Percentiles rank a stretch among this genome's conserved stretches.
Evolutionary conservation across 2,797 vertebrate genomes (phyloP).

Genomic region (Protonibea diacanthus): DNA sequence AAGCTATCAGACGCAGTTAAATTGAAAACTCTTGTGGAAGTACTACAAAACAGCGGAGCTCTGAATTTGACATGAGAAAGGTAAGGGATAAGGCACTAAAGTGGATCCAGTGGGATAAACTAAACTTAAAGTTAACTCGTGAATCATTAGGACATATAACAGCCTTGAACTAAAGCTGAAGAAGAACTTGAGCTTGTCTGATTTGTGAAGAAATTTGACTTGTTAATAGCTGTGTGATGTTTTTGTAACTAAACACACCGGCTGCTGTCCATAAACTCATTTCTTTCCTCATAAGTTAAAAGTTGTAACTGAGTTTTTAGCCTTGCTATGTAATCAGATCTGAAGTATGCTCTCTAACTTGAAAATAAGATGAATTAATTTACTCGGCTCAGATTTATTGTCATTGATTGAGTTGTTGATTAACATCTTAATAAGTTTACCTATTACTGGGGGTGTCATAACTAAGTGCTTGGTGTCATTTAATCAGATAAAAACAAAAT

Average conservation of each 20-base stretch:
- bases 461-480: background rate
- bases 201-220: constrained; percentile 29
- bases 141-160: background rate
- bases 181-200: constrained; percentile 5
- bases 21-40: constrained; percentile 81
- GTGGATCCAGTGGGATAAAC: constrained; percentile 5
- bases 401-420: background rate
- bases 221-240: background rate
- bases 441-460: background rate
- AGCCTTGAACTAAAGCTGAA: background rate
- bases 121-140: constrained; percentile 27
- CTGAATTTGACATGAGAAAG: constrained; percentile 73
- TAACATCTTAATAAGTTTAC: background rate
- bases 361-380: background rate
- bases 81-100: constrained; percentile 73
- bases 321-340: background rate
- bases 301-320: constrained; percentile 3
- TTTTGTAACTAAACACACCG: constrained; percentile 9
- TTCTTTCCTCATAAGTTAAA: background rate
- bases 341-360: background rate
- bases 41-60: constrained; percentile 73
- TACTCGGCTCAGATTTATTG: background rate
- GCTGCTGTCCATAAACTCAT: background rate
- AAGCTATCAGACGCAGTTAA: constrained; percentile 79
- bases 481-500: background rate